Evolutionary conservation across 2,113 vertebrate species (phyloP).

Genomic region (Dascyllus trimaculatus): DNA sequence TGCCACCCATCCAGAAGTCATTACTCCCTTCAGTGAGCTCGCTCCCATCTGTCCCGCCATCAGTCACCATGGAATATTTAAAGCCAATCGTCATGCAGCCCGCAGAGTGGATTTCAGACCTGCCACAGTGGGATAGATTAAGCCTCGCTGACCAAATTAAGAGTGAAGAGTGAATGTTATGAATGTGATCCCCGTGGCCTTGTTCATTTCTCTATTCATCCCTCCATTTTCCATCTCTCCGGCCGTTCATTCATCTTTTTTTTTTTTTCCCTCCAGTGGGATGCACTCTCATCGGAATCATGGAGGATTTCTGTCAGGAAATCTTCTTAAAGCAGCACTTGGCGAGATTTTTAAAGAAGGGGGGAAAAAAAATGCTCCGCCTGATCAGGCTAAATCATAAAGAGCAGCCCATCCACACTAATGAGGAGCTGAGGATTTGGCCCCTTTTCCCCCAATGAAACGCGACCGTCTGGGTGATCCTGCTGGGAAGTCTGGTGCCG

Average conservation of each 20-base stretch:
- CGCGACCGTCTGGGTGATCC: slow-evolving; percentile 18
- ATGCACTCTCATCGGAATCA: slow-evolving; percentile 46
- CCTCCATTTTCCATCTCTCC: slow-evolving; percentile 25
- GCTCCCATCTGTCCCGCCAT: slow-evolving; percentile 57
- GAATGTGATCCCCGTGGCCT: slow-evolving; percentile 28
- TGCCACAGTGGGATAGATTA: slow-evolving; percentile 60
- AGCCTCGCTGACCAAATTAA: slow-evolving; percentile 60
- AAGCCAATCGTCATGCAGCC: slow-evolving; percentile 42
- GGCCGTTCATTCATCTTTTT: slow-evolving; percentile 34
- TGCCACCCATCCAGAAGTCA: slow-evolving; percentile 45
- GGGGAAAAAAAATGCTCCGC: not conserved
- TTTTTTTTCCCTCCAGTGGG: slow-evolving; percentile 11
- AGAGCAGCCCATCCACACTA: slow-evolving; percentile 54
- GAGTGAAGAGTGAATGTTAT: slow-evolving; percentile 45
- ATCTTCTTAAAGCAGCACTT: slow-evolving; percentile 70
- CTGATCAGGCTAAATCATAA: slow-evolving; percentile 54
- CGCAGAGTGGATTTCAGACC: slow-evolving; percentile 58
- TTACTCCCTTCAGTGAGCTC: slow-evolving; percentile 34
- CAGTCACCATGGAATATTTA: slow-evolving; percentile 74
- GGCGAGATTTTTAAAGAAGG: slow-evolving; percentile 45
- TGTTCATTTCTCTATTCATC: slow-evolving; percentile 41
- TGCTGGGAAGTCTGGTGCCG: slow-evolving; percentile 23
- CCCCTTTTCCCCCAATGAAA: slow-evolving; percentile 43
- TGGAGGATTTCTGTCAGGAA: slow-evolving; percentile 62
- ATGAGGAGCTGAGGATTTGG: slow-evolving; percentile 61